Percentiles rank a stretch among this genome's conserved stretches.
These are phyloP conservation scores for Mermis nigrescens DNA, from an alignment of 2,888 invertebrate species.

Conservation along the genomic window DNA sequence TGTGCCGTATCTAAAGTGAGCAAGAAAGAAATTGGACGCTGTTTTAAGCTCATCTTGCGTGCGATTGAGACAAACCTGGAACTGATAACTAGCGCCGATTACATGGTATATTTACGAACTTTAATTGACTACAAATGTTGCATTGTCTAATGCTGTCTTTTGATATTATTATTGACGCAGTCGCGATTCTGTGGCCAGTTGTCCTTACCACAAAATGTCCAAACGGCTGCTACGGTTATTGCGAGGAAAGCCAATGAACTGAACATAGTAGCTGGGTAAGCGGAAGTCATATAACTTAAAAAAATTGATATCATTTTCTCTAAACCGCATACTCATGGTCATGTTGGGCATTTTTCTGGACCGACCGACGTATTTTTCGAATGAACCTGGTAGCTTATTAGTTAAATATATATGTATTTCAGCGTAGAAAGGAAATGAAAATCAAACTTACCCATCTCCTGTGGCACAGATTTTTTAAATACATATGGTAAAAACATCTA, in stretches of 20 bases:
- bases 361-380: too few species aligned
- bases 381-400: too few species aligned
- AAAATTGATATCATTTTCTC: too few species aligned
- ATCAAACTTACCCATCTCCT: too few species aligned
- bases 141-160: background rate
- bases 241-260: constrained; percentile 85
- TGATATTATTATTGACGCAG: constrained; percentile 28
- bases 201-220: constrained; percentile 42
- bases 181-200: constrained; percentile 76
- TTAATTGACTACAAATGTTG: constrained; percentile 6
- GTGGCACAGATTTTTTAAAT: too few species aligned
- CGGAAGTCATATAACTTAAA: too few species aligned
- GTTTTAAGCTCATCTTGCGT: constrained; percentile 87
- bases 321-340: too few species aligned
- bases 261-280: constrained; percentile 76
- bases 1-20: constrained; percentile 96
- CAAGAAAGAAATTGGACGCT: constrained; percentile 94
- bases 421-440: too few species aligned
- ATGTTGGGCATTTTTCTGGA: too few species aligned
- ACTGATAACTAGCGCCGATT: constrained; percentile 90
- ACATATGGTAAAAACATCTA: too few species aligned
- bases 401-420: too few species aligned
- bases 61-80: constrained; percentile 89
- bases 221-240: constrained; percentile 70
- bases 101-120: constrained; percentile 81